phyloP scores from a whole-genome alignment of 2,113 vertebrate genomes.

The Albula goreensis region DNA sequence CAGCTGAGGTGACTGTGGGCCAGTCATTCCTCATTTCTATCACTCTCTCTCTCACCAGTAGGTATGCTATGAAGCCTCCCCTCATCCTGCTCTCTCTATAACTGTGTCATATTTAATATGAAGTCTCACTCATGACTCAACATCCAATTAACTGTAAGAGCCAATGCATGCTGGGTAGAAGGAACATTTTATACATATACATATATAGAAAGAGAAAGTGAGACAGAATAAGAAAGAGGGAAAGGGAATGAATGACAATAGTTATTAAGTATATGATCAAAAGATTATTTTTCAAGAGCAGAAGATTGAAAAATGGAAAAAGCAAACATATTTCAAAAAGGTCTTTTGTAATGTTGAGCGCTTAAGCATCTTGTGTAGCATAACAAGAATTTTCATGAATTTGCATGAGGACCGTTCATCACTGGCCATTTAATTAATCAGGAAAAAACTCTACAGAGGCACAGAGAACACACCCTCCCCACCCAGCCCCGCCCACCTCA shows the following conservation, averaged over 20 bases:
- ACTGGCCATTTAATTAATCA: slow-evolving; percentile 25
- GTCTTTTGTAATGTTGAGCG: too few relatives aligned
- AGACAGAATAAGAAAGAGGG: slow-evolving; percentile 5
- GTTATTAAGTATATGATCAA: too few relatives aligned
- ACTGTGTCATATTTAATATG: slow-evolving; percentile 24
- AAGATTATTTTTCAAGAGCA: not conserved
- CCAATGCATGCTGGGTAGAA: not conserved
- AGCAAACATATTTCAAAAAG: not conserved
- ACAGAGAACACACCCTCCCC: not conserved
- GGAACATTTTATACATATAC: not conserved
- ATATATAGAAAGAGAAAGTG: slow-evolving; percentile 22
- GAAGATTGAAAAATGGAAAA: not conserved
- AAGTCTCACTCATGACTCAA: not conserved
- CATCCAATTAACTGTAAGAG: not conserved
- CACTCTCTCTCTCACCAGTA: slow-evolving; percentile 14
- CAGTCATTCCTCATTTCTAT: slow-evolving; percentile 47
- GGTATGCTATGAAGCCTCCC: slow-evolving; percentile 15
- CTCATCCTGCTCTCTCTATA: slow-evolving; percentile 50
- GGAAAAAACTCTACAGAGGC: slow-evolving; percentile 11
- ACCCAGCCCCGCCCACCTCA: slow-evolving; percentile 10
- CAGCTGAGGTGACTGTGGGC: slow-evolving; percentile 34
- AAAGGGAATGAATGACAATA: not conserved
- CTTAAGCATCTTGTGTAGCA: too few relatives aligned
- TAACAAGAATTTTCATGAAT: too few relatives aligned
- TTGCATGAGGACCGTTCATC: too few relatives aligned